Evolutionary conservation across 2,113 vertebrate genomes (phyloP).

Genomic region (Rhodinocichla rosea): DNA sequence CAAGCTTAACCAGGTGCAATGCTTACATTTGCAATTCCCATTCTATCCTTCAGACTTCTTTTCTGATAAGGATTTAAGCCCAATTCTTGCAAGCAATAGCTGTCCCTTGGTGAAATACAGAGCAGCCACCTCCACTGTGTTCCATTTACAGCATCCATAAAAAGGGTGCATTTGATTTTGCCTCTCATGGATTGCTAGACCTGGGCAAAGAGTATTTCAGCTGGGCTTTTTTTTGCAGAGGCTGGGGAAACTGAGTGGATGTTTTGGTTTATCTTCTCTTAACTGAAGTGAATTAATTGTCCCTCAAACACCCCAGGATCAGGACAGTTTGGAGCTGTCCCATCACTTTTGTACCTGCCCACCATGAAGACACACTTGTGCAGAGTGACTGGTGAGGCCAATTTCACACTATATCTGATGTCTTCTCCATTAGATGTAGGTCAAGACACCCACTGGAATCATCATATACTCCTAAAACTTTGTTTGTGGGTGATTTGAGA

Average conservation of each 20-base stretch:
- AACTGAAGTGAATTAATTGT: not conserved
- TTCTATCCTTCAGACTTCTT: not conserved
- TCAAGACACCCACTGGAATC: not conserved
- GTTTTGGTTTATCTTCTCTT: not conserved
- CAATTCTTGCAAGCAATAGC: not conserved
- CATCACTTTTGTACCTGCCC: not conserved
- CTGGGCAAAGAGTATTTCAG: not conserved
- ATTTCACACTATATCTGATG: not conserved
- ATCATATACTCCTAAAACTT: not conserved
- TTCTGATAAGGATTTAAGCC: not conserved
- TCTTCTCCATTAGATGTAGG: not conserved
- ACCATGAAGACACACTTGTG: fast-evolving
- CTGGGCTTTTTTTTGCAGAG: not conserved
- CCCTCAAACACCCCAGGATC: not conserved
- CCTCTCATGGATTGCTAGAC: not conserved
- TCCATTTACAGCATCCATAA: not conserved
- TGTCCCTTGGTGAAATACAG: not conserved
- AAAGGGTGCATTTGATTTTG: not conserved
- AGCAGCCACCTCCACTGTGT: not conserved
- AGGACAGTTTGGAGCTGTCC: not conserved
- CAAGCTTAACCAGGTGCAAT: not conserved
- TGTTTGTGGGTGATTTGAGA: not conserved
- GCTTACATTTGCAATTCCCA: not conserved
- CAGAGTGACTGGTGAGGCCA: not conserved
- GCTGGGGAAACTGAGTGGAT: not conserved